Base-by-base conservation (phyloP, 2,797 vertebrate genomes). In the Sphenodon punctatus region DNA sequence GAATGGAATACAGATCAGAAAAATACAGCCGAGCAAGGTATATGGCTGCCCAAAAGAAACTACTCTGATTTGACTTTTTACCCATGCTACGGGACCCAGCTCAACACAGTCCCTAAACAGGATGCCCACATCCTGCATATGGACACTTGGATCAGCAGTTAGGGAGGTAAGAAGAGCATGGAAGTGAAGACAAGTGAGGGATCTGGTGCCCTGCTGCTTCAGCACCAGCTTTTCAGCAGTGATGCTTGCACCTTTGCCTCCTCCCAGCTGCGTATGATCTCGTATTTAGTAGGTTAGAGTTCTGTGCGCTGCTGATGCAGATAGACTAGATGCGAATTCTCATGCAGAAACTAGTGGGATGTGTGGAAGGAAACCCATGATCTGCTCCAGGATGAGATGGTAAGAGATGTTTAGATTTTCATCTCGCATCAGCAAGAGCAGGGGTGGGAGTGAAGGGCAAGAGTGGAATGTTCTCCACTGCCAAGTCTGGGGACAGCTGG, bases 1-100 rank as follows among this genome's bases (percentile, higher is more conserved):
- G 58, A 58, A 12, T 22, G 79, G 63, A 42, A 65, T 72, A 12
- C 13, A 0, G 73, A 8, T 6, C 41, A 1, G 66, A 51, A 63
- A 43, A 22, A 61, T 1, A 6, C 23, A 41, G 0, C 2, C 42
- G 20, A n/a, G n/a, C n/a, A n/a, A n/a, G n/a, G n/a, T n/a, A n/a
- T n/a, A n/a, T n/a, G n/a, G n/a, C n/a, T n/a, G n/a, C n/a, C n/a
- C n/a, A n/a, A n/a, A n/a, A n/a, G n/a, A n/a, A n/a, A n/a, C n/a
- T n/a, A n/a, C n/a, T n/a, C n/a, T n/a, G n/a, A n/a, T n/a, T n/a
- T n/a, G n/a, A n/a, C n/a, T n/a, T n/a, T n/a, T n/a, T n/a, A n/a
- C n/a, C n/a, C n/a, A n/a, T n/a, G n/a, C n/a, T n/a, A n/a, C n/a
- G n/a, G n/a, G n/a, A n/a, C n/a, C n/a, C n/a, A n/a, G n/a, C n/a